A percentile compares a stretch with the other conserved stretches of the same genome.
phyloP scores from a whole-genome alignment of 2,888 invertebrate genomes.

The Opisthograptis luteolata region DNA sequence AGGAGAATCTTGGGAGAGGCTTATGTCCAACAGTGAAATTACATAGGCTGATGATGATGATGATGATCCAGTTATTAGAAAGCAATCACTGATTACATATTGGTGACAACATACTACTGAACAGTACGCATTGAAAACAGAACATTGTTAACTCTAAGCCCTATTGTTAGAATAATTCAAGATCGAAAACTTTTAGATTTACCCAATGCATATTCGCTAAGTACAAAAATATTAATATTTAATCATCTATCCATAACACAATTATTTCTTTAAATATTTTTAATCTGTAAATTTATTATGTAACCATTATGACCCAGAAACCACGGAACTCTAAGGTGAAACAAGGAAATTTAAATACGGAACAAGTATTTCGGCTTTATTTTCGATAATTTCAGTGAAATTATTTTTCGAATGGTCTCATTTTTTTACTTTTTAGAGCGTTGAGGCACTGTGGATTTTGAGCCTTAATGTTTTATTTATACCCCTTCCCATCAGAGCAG shows the following conservation, averaged over 20 bases:
- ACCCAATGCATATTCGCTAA: constrained; percentile 67
- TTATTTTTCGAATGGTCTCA: not conserved
- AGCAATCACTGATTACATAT: no score
- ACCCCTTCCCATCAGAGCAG: constrained; percentile 79
- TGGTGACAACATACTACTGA: not conserved
- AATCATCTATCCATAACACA: constrained; percentile 65
- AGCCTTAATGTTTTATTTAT: constrained; percentile 55
- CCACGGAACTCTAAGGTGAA: not conserved
- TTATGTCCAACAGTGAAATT: no score
- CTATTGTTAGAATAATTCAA: constrained; percentile 25
- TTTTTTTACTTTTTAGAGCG: not conserved
- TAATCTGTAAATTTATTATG: constrained; percentile 39
- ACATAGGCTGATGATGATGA: no score
- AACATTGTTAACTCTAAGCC: constrained; percentile 13
- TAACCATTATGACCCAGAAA: constrained; percentile 1
- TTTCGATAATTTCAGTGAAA: no score
- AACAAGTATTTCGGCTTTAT: no score
- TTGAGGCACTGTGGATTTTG: constrained; percentile 13
- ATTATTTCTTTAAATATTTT: constrained; percentile 38
- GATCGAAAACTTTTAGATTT: constrained; percentile 47
- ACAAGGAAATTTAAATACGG: not conserved
- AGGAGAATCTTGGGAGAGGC: no score
- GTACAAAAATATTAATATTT: constrained; percentile 82
- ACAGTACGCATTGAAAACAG: constrained; percentile 1
- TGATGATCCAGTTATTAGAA: no score